Evolutionary conservation across 53 echinoderm and acorn worm species (phyloP), one percentile per base, ranked within the genome.

Genomic region (Arbacia lixula): DNA sequence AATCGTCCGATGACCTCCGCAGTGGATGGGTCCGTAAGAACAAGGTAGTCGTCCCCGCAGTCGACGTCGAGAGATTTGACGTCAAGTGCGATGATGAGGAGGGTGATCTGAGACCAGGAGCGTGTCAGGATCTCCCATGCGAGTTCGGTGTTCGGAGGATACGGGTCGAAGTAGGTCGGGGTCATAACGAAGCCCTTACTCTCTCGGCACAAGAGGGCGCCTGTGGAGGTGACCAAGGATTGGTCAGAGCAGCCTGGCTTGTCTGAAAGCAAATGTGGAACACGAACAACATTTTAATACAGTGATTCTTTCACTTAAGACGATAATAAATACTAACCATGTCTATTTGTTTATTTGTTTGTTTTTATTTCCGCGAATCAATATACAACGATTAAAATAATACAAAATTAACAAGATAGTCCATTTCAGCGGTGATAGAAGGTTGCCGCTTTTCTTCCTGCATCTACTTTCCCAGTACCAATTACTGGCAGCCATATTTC

Each of bases 141-240:
- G 43, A 61, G 82, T 5, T 81, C 64, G 2, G 9, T 11, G 38
- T 81, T 29, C 3, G 65, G 42, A 3, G 63, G 50, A 46, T 81
- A 81, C 12, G 28, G 9, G 21, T 43, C 64, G 35, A 46, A 81
- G 82, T 81, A 81, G 62, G 34, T 41, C 27, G 82, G 82, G 6
- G 64, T 42, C 64, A 63, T 34, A 28, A 81, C 1, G 39, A 63
- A 50, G 0, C 81, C 82, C 8, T 40, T n/a, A 22, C 35, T 35
- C 32, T 61, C 10, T 14, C 38, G 29, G 52, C 82, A 81, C 62
- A 34, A 30, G 12, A 81, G 29, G 2, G 32, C 19, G 20, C 19
- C 16, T 20, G 27, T 49, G 9, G 27, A 12, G 20, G 31, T 10
- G 4, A 14, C 30, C 4, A 22, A 3, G 20, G 19, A 6, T 14